Conservation (phyloP, 2,113 vertebrate species). For the Bubo blakistoni region DNA sequence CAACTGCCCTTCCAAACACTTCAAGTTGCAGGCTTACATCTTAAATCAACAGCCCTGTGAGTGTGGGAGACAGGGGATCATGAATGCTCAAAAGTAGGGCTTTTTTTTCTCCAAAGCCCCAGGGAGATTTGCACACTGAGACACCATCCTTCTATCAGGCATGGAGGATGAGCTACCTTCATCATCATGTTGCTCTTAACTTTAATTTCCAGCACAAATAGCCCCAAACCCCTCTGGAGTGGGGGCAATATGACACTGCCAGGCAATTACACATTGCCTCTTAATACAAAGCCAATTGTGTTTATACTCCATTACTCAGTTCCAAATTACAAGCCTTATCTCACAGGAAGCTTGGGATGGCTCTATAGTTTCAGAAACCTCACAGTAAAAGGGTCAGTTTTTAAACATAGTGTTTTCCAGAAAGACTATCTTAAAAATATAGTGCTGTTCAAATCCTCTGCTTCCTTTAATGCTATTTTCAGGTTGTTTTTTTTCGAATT, state of each 20-base stretch:
- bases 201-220: not conserved
- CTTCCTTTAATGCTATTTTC: constrained; percentile 79
- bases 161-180: not conserved
- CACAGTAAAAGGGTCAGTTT: constrained; percentile 41
- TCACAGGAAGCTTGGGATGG: constrained; percentile 19
- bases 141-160: not conserved
- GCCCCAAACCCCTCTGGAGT: not conserved
- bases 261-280: not conserved
- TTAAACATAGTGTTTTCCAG: constrained; percentile 69
- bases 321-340: constrained; percentile 72
- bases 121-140: not conserved
- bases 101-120: not conserved
- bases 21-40: not conserved
- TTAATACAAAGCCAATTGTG: constrained; percentile 27
- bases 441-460: constrained; percentile 73
- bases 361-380: constrained; percentile 50
- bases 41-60: not conserved
- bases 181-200: not conserved
- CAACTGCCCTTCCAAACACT: not conserved
- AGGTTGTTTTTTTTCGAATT: constrained; percentile 67
- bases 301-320: constrained; percentile 26
- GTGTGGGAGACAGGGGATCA: not conserved
- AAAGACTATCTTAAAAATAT: constrained; percentile 68
- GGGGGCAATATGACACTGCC: not conserved
- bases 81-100: not conserved